These are phyloP conservation scores for Myopa testacea DNA, from an alignment of 2,888 invertebrate species.

Conservation along the genomic window DNA sequence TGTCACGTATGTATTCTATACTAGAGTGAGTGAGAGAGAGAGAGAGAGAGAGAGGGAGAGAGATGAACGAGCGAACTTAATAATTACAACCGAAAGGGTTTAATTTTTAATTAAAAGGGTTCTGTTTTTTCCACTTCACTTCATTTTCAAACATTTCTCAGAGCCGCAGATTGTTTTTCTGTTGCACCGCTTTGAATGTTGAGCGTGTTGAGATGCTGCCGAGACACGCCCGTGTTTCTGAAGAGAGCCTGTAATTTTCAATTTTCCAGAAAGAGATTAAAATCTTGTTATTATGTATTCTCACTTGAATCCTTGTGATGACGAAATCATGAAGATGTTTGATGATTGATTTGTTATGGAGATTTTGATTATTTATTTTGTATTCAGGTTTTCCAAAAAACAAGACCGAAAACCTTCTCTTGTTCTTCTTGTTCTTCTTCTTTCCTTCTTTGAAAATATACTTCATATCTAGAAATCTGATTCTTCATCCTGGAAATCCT, in stretches of 20 bases:
- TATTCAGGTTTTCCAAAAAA: too few relatives aligned
- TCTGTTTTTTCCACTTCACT: slow-evolving; percentile 39
- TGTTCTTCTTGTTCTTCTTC: too few relatives aligned
- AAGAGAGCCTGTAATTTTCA: background rate
- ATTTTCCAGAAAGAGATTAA: too few relatives aligned
- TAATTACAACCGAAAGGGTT: slow-evolving; percentile 54
- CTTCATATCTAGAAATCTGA: too few relatives aligned
- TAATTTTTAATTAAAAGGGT: slow-evolving; percentile 57
- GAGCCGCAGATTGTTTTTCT: background rate
- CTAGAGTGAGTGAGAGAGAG: background rate
- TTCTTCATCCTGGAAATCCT: too few relatives aligned
- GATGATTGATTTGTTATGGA: too few relatives aligned
- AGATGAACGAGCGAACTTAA: slow-evolving; percentile 48
- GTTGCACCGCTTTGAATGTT: too few relatives aligned
- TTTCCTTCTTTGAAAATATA: too few relatives aligned
- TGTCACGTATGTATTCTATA: background rate
- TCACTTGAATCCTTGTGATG: too few relatives aligned
- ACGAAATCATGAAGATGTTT: too few relatives aligned
- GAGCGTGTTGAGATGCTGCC: background rate
- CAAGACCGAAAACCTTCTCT: too few relatives aligned
- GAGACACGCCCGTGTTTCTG: background rate
- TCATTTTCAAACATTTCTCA: slow-evolving; percentile 23
- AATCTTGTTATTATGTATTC: background rate
- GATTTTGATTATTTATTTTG: too few relatives aligned
- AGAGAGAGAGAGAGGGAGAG: background rate